These are phyloP conservation scores for Myathropa florea DNA, from an alignment of 2,888 invertebrate genomes.

Conservation along the genomic window DNA sequence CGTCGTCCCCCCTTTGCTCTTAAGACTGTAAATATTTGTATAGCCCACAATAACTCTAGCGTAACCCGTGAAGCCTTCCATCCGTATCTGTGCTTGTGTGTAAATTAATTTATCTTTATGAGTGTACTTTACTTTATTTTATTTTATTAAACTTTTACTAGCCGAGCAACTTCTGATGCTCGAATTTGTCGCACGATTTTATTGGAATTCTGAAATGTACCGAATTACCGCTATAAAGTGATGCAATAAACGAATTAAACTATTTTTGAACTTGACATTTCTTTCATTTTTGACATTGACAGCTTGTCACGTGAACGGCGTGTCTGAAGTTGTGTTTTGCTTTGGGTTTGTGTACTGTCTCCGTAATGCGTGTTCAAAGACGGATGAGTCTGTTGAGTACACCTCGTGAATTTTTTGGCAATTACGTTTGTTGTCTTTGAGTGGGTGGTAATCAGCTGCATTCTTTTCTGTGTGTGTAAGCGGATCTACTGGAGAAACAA, in stretches of 20 bases:
- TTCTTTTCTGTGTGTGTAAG: too few relatives aligned
- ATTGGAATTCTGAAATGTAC: background rate
- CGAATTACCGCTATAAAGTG: constrained; percentile 11
- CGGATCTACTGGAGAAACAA: too few relatives aligned
- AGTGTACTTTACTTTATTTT: constrained; percentile 1
- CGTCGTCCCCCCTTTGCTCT: constrained; percentile 1
- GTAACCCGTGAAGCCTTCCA: constrained; percentile 2
- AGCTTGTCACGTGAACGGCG: too few relatives aligned
- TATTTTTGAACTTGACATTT: background rate
- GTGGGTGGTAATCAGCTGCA: too few relatives aligned
- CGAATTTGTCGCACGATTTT: background rate
- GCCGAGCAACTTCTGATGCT: background rate
- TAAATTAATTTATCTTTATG: constrained; percentile 32
- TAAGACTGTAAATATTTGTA: constrained; percentile 66
- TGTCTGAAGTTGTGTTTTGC: too few relatives aligned
- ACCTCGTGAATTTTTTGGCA: too few relatives aligned
- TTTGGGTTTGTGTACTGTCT: too few relatives aligned
- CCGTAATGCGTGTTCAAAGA: too few relatives aligned
- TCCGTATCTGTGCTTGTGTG: background rate
- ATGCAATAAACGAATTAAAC: constrained; percentile 27
- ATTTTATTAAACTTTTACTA: background rate
- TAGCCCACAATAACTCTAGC: constrained; percentile 31
- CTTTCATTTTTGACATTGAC: background rate
- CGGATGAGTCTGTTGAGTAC: too few relatives aligned
- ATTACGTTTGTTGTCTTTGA: too few relatives aligned